These are phyloP conservation scores for Lepus oiostolus DNA, from an alignment of 2,797 vertebrate species.

Conservation along the genomic window DNA sequence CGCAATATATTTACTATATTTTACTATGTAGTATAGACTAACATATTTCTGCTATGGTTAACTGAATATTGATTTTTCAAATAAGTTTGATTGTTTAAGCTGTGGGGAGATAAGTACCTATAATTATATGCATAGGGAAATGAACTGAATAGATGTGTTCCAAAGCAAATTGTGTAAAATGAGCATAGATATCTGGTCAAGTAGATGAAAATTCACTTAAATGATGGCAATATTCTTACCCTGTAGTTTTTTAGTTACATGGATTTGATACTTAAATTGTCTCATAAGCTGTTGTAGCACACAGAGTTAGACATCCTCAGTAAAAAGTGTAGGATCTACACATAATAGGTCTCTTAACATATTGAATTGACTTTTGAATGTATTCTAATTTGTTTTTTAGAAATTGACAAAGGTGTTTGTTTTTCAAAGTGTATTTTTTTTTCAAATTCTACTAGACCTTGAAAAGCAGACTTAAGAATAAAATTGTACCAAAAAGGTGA, in stretches of 20 bases:
- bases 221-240: neutral
- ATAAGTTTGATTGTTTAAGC: neutral
- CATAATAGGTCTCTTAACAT: neutral
- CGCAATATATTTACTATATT: too few species aligned
- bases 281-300: neutral
- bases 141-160: neutral
- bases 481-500: neutral
- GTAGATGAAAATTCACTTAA: neutral
- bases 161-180: neutral
- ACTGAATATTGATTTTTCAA: constrained; percentile 22
- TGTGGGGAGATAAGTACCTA: accelerated
- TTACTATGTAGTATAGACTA: neutral
- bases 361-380: constrained; percentile 18
- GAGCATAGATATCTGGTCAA: neutral
- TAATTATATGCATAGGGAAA: neutral
- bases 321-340: neutral
- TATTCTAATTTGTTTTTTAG: neutral
- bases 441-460: neutral
- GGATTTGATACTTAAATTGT: neutral
- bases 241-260: neutral
- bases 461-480: neutral
- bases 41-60: neutral
- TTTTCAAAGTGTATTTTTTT: neutral
- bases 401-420: neutral
- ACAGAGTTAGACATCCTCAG: neutral